Evolutionary conservation across 2,797 vertebrate genomes (phyloP), one percentile per base, ranked within the genome.

Genomic region (Molossus alvarezi): DNA sequence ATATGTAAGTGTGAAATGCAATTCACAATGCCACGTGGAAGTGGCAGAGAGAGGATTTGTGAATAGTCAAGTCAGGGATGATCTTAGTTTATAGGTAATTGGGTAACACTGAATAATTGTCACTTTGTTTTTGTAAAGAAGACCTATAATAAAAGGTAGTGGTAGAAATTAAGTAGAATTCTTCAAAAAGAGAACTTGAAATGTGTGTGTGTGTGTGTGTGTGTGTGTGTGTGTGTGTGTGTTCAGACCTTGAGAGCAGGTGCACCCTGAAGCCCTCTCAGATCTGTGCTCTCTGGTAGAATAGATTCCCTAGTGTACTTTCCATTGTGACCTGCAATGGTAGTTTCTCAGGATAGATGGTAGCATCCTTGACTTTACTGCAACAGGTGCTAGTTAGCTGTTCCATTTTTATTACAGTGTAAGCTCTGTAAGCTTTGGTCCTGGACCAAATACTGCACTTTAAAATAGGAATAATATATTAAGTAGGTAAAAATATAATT

Each of bases 251-350:
- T 5, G 1, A 53, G n/a, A 88, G 72, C 0, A 0, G 15, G 15
- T 37, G 23, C 23, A 37, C 51, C 21, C 18, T 53, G 15, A 55
- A 23, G 18, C 48, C 29, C 17, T 27, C 55, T 65, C 10, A 37
- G 51, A 41, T 57, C 5, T 2, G 57, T 53, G 25, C 17, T 29
- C 15, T 21, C 9, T 2, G 23, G 21, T 27, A 12, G 27, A 2
- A 0, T 0, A 13, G 21, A 27, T 6, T 27, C 0, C 17, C 6
- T 14, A 1, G 14, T 6, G 1, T 2, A 8, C 5, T 18, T 53
- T 37, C 37, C 21, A 0, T 6, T 23, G 6, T 53, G 25, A 79
- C 72, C 4, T 0, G 11, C 27, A 15, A 9, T 9, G 29, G 29
- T 3, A 45, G 8, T 1, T 51, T 73, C 29, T 18, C 33, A 3